These are phyloP conservation scores for Darevskia nairensis DNA, from an alignment of 2,797 vertebrate species.

Conservation along the genomic window DNA sequence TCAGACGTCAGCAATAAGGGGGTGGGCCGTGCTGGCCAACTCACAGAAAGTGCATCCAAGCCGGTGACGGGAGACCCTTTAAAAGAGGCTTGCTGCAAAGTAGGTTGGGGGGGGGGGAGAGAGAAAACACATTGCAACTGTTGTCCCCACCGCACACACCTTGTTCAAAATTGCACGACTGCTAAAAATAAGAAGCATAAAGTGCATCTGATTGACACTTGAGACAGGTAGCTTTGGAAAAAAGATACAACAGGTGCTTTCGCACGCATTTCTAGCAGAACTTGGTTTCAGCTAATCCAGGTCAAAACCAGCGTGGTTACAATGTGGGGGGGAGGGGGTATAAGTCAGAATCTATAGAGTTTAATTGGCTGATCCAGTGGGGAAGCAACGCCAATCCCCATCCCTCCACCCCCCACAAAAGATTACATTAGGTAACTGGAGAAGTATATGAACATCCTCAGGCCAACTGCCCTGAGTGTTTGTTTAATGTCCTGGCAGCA, in stretches of 20 bases:
- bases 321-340: too few species aligned
- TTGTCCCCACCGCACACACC: neutral
- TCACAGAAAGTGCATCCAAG: slow-evolving; percentile 68
- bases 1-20: slow-evolving; percentile 78
- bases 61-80: slow-evolving; percentile 39
- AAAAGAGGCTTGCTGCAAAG: slow-evolving; percentile 13
- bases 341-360: neutral
- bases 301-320: too few species aligned
- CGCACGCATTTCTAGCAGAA: neutral
- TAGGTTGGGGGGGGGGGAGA: neutral
- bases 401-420: neutral
- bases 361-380: neutral
- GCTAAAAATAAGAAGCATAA: neutral
- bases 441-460: neutral
- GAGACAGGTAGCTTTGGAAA: neutral
- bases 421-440: neutral
- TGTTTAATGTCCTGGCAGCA: neutral
- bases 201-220: neutral
- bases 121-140: neutral
- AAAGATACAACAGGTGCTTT: neutral
- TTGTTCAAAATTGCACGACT: slow-evolving; percentile 1
- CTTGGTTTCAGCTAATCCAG: neutral
- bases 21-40: slow-evolving; percentile 69
- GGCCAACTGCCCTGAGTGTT: neutral
- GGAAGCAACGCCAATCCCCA: neutral